A percentile compares a stretch with the other conserved stretches of the same genome.
phyloP scores from a whole-genome alignment of 2,113 vertebrate genomes.

The Neolamprologus tretocephalus region DNA sequence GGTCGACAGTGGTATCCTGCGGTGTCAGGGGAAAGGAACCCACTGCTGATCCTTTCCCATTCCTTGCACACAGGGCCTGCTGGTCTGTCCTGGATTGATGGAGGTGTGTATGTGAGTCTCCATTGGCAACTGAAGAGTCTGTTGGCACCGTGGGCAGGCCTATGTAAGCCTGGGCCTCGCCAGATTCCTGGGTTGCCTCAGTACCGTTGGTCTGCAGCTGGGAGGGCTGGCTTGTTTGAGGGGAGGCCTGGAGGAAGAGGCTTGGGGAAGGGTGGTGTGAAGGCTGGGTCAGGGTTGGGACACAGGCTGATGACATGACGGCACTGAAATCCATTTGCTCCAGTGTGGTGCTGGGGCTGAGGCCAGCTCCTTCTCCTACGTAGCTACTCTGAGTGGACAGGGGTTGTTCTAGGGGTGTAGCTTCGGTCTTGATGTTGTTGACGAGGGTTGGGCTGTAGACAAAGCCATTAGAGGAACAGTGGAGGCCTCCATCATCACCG shows the following conservation, averaged over 20 bases:
- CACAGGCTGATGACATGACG: slow-evolving; percentile 79
- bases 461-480: slow-evolving; percentile 74
- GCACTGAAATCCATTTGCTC: slow-evolving; percentile 99
- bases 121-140: slow-evolving; percentile 73
- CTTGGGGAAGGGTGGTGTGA: slow-evolving; percentile 87
- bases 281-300: slow-evolving; percentile 78
- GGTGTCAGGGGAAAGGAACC: slow-evolving; percentile 37
- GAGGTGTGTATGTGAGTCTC: slow-evolving; percentile 58
- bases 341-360: slow-evolving; percentile 96
- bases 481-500: slow-evolving; percentile 46
- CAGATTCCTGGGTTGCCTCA: slow-evolving; percentile 49
- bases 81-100: slow-evolving; percentile 67
- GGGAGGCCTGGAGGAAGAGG: slow-evolving; percentile 91
- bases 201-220: slow-evolving; percentile 54
- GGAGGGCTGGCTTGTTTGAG: slow-evolving; percentile 69
- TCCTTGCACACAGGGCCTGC: slow-evolving; percentile 73
- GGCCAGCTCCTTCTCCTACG: slow-evolving; percentile 75
- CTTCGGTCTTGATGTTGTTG: slow-evolving; percentile 94
- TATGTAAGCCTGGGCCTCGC: slow-evolving; percentile 54
- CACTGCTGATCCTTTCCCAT: slow-evolving; percentile 67
- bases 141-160: slow-evolving; percentile 76
- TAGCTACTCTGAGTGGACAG: slow-evolving; percentile 80
- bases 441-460: slow-evolving; percentile 80
- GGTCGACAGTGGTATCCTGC: slow-evolving; percentile 32
- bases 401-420: slow-evolving; percentile 86